Evolutionary conservation across 2,113 vertebrate species (phyloP).

Genomic region (Tor tambroides): DNA sequence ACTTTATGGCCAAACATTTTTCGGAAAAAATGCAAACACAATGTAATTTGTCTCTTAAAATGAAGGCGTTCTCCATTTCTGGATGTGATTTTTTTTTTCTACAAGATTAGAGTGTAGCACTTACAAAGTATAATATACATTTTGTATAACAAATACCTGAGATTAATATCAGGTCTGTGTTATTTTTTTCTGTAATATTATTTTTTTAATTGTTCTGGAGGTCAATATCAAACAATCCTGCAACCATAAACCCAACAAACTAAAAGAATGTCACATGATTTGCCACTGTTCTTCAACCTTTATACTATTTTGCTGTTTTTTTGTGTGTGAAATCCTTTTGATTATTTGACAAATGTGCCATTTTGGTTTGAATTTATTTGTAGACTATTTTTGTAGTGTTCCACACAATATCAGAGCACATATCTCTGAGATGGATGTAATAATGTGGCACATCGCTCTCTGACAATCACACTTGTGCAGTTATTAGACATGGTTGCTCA

Average conservation of each 20-base stretch:
- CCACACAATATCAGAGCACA: not conserved
- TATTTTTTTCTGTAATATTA: conserved; percentile 57
- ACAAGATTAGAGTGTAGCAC: conserved; percentile 66
- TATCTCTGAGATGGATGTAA: not conserved
- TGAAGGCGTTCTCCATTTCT: conserved; percentile 71
- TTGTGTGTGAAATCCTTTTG: not conserved
- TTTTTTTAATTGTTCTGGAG: conserved; percentile 12
- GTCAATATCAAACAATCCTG: conserved; percentile 43
- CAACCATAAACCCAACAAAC: not conserved
- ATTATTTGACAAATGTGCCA: not conserved
- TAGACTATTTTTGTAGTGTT: not conserved
- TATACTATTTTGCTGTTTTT: not conserved
- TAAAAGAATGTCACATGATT: not conserved
- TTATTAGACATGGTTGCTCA: not conserved
- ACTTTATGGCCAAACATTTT: not conserved
- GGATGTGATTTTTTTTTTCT: conserved; percentile 50
- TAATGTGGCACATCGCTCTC: conserved; percentile 15
- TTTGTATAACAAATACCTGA: conserved; percentile 74
- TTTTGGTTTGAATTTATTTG: not conserved
- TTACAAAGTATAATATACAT: conserved; percentile 65
- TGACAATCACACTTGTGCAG: conserved; percentile 37
- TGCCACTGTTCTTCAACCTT: not conserved
- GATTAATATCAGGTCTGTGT: conserved; percentile 63
- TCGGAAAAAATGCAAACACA: not conserved
- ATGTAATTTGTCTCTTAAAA: conserved; percentile 62